Evolutionary conservation across 2,797 vertebrate genomes (phyloP), one percentile per base, ranked within the genome.

Genomic region (Meriones psammophilus): DNA sequence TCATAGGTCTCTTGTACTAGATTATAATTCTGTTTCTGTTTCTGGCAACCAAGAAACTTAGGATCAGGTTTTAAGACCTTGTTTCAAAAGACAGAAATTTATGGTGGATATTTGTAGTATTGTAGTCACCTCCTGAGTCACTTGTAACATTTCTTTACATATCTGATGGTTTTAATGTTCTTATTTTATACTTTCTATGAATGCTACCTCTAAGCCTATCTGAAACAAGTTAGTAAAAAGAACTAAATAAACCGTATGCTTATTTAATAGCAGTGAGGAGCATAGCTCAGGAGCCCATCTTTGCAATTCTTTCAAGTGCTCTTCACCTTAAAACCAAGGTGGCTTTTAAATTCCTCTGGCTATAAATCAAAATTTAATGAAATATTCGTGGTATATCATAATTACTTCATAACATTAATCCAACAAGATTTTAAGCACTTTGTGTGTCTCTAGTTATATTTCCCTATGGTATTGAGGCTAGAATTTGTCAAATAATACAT

Each of bases 181-280:
- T 77, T 79, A 26, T 66, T 39, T 39, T 83, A 3, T 77, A n/a
- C 60, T 33, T 2, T 92, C 92, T 97, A 58, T 73, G 0, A 83
- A 91, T 92, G 22, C 39, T 91, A 17, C 85, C 7, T 85, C 50
- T 93, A 71, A 92, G 74, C 12, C 26, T 88, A 5, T 78, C 46
- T 94, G 4, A 62, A 91, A 77, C 10, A 78, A 77, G 15, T 62
- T 89, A 2, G 7, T 86, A 94, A 81, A 73, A 83, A 20, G 22
- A 96, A 91, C 50, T 78, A 91, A n/a, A 42, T 93, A 95, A 92
- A 92, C 62, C 93, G 73, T 3, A n/a, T 66, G 8, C 26, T 10
- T 0, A 30, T 71, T 92, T 26, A 83, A 66, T 36, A 30, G 9
- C 6, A 64, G 1, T 50, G 46, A 56, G 5, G 0, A 77, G 5